Evolutionary conservation across 1,140 invertebrate species (phyloP), one percentile per base, ranked within the genome.

Genomic region (Harpegnathos saltator): DNA sequence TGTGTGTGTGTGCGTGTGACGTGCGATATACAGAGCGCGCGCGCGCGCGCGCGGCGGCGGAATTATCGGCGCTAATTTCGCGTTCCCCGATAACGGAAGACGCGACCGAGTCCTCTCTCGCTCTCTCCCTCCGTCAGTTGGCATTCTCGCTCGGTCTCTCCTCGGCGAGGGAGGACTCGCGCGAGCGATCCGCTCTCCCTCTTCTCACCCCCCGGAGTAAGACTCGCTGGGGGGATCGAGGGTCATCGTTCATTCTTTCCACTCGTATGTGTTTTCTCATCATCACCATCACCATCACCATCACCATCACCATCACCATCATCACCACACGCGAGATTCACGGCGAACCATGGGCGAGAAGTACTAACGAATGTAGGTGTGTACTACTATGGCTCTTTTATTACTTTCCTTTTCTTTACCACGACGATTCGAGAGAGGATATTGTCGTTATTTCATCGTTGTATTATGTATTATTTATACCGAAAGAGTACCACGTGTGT

Each of bases 401-500:
- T 44, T 44, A 44, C 9, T 44, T 44, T 9, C 7, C 38, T 44
- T 44, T 44, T 9, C 38, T 44, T 86, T 88, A 86, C 87, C 85
- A 87, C 77, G 83, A 65, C 69, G 61, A 56, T 80, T 65, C 38
- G 56, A 38, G 58, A 38, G 17, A 85, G 72, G 82, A 72, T 88
- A 89, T 88, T 89, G 87, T 90, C 84, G 88, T 89, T 88, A 83
- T 89, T 89, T 90, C 84, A 87, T 88, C 52, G 85, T 85, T 89
- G 88, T 90, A 71, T 80, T 80, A 80, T 72, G 88, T 88, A 87
- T 90, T 91, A 89, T 91, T 91, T 91, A 91, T 90, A 91, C 84
- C 68, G 85, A 84, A 84, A 88, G 89, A 91, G 86, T 89, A 90
- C 77, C n/a, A n/a, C n/a, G n/a, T n/a, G n/a, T n/a, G n/a, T n/a